Evolutionary conservation across 2,797 vertebrate genomes (phyloP).

Genomic region (Notolabrus celidotus): DNA sequence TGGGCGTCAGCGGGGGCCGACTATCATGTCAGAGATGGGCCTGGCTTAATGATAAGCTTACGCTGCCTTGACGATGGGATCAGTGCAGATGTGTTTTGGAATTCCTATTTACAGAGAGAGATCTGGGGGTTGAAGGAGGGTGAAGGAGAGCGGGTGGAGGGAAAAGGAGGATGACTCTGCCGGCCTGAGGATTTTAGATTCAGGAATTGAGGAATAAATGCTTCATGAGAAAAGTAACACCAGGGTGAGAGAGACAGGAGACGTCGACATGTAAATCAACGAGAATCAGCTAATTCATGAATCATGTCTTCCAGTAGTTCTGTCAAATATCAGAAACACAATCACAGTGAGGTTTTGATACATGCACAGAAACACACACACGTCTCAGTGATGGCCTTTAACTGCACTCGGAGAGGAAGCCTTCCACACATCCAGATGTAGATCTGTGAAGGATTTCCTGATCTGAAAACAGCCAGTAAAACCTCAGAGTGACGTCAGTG

Average conservation of each 20-base stretch:
- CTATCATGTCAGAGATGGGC: constrained; percentile 21
- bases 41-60: constrained; percentile 52
- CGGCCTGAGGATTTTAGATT: neutral
- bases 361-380: neutral
- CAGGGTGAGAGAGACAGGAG: constrained; percentile 14
- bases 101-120: constrained; percentile 37
- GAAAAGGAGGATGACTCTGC: constrained; percentile 18
- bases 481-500: neutral
- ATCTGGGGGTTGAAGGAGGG: constrained; percentile 51
- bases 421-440: constrained; percentile 3
- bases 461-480: constrained; percentile 4
- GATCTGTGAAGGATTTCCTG: constrained; percentile 3
- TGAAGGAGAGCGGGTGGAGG: constrained; percentile 36
- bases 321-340: no score
- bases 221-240: neutral
- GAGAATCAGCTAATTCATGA: neutral
- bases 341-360: no score
- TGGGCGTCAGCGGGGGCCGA: constrained; percentile 16
- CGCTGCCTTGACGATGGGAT: constrained; percentile 34
- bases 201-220: constrained; percentile 14
- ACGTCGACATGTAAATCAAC: neutral
- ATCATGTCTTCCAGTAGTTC: no score
- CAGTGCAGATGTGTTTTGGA: constrained; percentile 39
- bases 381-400: neutral
- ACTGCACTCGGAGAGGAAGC: constrained; percentile 7